Conservation (phyloP, 2,113 vertebrate genomes). For the Dermatemys mawii region DNA sequence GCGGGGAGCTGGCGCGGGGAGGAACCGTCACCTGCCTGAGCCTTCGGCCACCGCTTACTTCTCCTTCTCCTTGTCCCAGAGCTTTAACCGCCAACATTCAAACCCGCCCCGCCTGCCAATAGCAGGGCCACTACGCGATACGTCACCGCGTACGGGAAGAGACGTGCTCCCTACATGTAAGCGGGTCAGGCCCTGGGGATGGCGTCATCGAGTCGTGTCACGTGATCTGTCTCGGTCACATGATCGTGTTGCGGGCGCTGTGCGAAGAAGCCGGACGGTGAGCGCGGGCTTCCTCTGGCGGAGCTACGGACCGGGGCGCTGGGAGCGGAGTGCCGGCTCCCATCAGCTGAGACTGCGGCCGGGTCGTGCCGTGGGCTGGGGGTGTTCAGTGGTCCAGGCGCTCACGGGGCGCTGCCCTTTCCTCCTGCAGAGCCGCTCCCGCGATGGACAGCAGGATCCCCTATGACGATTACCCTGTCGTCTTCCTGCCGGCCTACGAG, state of each 20-base stretch:
- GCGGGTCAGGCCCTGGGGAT: neutral
- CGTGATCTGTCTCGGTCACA: neutral
- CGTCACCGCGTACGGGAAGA: neutral
- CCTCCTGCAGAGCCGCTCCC: neutral
- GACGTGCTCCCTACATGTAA: neutral
- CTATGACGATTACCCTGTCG: constrained; percentile 94
- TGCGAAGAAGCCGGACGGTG: neutral
- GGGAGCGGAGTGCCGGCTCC: too few relatives aligned
- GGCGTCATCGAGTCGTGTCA: neutral
- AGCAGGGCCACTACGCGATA: fast-evolving
- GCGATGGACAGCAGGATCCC: constrained; percentile 89
- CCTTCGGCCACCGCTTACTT: neutral
- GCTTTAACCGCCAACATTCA: constrained; percentile 66
- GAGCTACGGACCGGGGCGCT: neutral
- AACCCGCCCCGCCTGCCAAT: constrained; percentile 54
- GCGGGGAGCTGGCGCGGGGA: neutral
- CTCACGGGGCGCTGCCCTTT: too few relatives aligned
- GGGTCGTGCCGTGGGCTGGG: too few relatives aligned
- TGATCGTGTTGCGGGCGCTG: neutral
- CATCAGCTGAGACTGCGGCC: too few relatives aligned
- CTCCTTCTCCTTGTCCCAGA: neutral
- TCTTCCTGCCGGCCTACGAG: constrained; percentile 94
- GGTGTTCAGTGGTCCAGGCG: neutral
- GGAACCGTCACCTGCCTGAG: neutral
- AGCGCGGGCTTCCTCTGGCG: too few relatives aligned